Conservation (phyloP, 2,113 vertebrate species). For the Silurus asotus region DNA sequence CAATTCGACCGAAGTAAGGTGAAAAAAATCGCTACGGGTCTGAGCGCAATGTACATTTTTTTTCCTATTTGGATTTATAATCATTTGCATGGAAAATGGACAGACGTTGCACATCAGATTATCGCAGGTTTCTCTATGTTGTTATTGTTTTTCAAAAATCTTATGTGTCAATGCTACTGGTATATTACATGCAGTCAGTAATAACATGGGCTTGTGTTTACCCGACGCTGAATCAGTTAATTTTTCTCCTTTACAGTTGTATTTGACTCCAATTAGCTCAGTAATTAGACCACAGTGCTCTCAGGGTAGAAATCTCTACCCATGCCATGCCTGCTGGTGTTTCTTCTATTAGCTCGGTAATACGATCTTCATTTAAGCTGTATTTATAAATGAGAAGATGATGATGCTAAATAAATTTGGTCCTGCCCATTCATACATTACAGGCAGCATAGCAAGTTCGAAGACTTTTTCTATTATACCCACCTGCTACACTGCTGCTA, state of each 20-base stretch:
- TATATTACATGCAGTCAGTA: neutral
- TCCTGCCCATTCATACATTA: too few species aligned
- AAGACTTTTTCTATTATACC: too few species aligned
- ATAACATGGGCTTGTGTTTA: neutral
- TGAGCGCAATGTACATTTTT: neutral
- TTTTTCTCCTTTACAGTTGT: neutral
- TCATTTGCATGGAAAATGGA: neutral
- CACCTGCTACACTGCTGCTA: neutral
- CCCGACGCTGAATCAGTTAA: neutral
- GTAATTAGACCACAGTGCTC: neutral
- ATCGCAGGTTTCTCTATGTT: neutral
- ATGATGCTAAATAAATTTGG: too few species aligned
- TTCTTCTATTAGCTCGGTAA: neutral
- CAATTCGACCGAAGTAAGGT: neutral
- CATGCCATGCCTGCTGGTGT: neutral
- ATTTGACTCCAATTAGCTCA: neutral
- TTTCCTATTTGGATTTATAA: neutral
- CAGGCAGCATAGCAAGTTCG: too few species aligned
- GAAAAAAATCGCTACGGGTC: neutral
- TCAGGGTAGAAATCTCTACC: neutral
- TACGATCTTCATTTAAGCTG: neutral
- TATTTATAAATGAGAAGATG: neutral
- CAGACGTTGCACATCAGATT: neutral
- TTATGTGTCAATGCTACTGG: neutral
- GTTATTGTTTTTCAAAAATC: neutral